These are phyloP conservation scores for Pyrocephalus nanus DNA, from an alignment of 2,797 vertebrate genomes.

Conservation along the genomic window DNA sequence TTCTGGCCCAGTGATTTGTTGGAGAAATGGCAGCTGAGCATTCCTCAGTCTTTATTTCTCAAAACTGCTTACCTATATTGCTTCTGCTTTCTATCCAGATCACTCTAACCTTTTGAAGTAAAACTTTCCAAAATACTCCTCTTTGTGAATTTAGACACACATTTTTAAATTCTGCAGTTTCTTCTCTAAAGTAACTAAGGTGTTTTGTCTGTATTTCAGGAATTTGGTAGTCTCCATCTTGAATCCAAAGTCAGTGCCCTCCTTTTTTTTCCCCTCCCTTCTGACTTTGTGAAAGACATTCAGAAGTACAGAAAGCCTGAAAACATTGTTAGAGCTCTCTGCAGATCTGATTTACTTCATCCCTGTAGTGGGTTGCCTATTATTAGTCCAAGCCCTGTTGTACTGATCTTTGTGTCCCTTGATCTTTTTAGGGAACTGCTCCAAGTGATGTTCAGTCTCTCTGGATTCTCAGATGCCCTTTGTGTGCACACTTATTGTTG, in stretches of 20 bases:
- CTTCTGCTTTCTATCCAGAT: not conserved
- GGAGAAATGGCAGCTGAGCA: not conserved
- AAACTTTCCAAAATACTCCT: not conserved
- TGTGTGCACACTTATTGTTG: rapidly evolving
- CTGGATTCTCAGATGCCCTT: not conserved
- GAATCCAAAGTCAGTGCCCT: not conserved
- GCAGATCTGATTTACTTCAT: conserved; percentile 1
- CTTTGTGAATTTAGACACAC: not conserved
- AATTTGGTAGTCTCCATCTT: not conserved
- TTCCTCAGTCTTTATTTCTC: not conserved
- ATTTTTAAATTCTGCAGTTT: not conserved
- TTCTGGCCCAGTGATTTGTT: not conserved
- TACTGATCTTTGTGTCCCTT: not conserved
- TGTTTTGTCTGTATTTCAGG: not conserved
- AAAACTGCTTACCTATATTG: not conserved
- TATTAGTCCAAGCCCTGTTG: not conserved
- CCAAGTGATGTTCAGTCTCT: not conserved
- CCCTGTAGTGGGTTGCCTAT: not conserved
- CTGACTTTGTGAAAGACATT: not conserved
- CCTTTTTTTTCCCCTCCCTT: not conserved
- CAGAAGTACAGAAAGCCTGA: not conserved
- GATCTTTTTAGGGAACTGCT: not conserved
- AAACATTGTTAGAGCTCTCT: not conserved
- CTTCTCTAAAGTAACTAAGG: not conserved
- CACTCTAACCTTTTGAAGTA: not conserved